Conservation (phyloP, 1,140 invertebrate species). For the Neuroterus valhalla region DNA sequence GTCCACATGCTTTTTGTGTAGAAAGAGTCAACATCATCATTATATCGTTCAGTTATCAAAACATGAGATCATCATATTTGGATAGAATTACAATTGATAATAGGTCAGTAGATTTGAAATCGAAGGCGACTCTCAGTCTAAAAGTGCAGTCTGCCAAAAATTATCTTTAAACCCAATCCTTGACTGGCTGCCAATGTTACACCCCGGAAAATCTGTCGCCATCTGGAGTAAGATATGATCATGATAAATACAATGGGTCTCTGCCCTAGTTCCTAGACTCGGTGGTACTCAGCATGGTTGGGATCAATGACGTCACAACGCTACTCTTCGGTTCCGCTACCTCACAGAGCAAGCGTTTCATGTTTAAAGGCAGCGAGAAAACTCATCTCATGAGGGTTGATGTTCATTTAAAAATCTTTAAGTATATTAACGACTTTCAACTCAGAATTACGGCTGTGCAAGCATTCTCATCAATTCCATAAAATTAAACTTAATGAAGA, state of each 20-base stretch:
- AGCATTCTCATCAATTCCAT: too few relatives aligned
- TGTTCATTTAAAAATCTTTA: too few relatives aligned
- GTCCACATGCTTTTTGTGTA: too few relatives aligned
- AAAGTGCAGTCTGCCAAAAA: conserved; percentile 46
- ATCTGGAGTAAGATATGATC: conserved; percentile 41
- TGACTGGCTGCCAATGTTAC: conserved; percentile 46
- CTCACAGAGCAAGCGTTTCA: conserved; percentile 31
- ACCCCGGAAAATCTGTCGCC: conserved; percentile 51
- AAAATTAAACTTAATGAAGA: too few relatives aligned
- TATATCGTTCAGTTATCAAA: too few relatives aligned
- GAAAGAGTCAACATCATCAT: too few relatives aligned
- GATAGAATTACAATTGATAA: too few relatives aligned
- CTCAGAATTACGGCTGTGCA: too few relatives aligned
- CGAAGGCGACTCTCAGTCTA: conserved; percentile 34
- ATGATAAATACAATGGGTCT: conserved; percentile 30
- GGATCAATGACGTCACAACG: conserved; percentile 52
- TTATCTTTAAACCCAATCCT: conserved; percentile 51
- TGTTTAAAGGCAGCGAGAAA: conserved; percentile 28
- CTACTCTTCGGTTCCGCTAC: conserved; percentile 31
- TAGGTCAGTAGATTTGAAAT: too few relatives aligned
- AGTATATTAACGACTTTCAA: too few relatives aligned
- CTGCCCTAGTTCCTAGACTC: conserved; percentile 49
- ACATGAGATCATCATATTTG: too few relatives aligned
- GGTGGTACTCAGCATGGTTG: conserved; percentile 41
- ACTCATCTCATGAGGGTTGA: too few relatives aligned